Evolutionary conservation across 2,888 invertebrate species (phyloP), one percentile per base, ranked within the genome.

Genomic region (Chloroclysta siterata): DNA sequence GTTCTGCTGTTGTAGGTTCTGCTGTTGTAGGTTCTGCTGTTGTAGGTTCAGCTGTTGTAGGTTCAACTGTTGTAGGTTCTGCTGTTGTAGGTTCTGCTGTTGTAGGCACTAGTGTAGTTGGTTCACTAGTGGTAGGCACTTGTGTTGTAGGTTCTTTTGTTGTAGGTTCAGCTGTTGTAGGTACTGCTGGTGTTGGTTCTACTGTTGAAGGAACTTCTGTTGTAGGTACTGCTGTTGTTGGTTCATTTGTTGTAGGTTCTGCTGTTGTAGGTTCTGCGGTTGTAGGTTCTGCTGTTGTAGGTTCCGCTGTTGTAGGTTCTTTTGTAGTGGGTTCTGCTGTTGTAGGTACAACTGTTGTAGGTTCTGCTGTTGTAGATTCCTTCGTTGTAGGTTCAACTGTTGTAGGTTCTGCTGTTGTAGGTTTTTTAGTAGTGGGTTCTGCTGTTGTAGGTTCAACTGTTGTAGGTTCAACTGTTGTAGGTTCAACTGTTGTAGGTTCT

Each of bases 1-100:
- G 22, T 0, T 42, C 11, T 2, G 44, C 14, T 4, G 63, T 56
- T 13, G 47, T 52, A 8, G 14, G 53, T 39, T 53, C 53, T 13
- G 22, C n/a, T 7, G 65, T 65, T 41, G 46, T 54, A 8, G 61
- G 53, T 11, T 17, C 39, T 13, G 11, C 6, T 13, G 52, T 60
- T 41, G 68, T 52, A 11, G 28, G 44, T 1, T 65, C 53, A 0
- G 50, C 42, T 11, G 65, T 65, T 47, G 63, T 55, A 0, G 63
- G 52, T 1, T 28, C 22, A 2, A 39, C 11, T 44, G 58, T 63
- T 0, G 63, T 51, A 0, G 64, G 39, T 10, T 55, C 61, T 7
- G 44, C 22, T 0, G 68, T 68, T 0, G 65, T 46, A 0, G 67
- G 15, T 5, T n/a, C 55, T 22, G 52, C 11, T 5, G 63, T 63